phyloP scores from a whole-genome alignment of 2,888 invertebrate species.

The Andrena camellia region DNA sequence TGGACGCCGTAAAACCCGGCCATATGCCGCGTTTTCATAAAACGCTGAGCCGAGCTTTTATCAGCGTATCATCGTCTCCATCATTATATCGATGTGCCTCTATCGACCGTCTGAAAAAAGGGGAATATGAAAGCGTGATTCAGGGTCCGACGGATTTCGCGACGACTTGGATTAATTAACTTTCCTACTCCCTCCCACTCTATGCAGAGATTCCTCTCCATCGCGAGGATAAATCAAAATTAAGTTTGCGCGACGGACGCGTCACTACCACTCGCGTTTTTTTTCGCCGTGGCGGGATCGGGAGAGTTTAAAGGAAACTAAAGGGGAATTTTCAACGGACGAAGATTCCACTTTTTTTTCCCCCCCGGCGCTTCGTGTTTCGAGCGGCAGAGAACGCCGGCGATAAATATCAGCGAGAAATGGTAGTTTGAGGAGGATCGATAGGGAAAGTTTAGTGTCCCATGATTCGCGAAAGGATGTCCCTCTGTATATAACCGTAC shows the following conservation, averaged over 20 bases:
- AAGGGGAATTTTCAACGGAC: conserved; percentile 19
- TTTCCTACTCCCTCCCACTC: background rate
- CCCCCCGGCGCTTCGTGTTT: too few relatives aligned
- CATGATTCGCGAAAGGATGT: conserved; percentile 17
- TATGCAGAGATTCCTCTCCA: background rate
- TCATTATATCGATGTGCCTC: conserved; percentile 44
- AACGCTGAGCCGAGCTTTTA: conserved; percentile 60
- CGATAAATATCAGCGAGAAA: conserved; percentile 2
- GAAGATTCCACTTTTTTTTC: background rate
- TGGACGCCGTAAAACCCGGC: conserved; percentile 53
- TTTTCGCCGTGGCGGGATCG: background rate
- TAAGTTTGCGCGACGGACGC: conserved; percentile 25
- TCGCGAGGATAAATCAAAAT: conserved; percentile 42
- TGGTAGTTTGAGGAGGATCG: conserved; percentile 6
- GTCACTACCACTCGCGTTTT: background rate
- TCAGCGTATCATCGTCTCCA: conserved; percentile 54
- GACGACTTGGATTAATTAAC: conserved; percentile 20
- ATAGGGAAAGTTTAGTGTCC: background rate
- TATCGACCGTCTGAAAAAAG: conserved; percentile 23
- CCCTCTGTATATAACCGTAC: background rate
- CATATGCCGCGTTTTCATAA: conserved; percentile 64
- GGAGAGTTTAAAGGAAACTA: conserved; percentile 11
- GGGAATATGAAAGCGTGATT: conserved; percentile 37
- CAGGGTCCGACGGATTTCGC: conserved; percentile 16
- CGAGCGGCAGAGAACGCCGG: too few relatives aligned